Base-by-base conservation (phyloP, 2,888 invertebrate species). In the Caenorhabditis japonica region DNA sequence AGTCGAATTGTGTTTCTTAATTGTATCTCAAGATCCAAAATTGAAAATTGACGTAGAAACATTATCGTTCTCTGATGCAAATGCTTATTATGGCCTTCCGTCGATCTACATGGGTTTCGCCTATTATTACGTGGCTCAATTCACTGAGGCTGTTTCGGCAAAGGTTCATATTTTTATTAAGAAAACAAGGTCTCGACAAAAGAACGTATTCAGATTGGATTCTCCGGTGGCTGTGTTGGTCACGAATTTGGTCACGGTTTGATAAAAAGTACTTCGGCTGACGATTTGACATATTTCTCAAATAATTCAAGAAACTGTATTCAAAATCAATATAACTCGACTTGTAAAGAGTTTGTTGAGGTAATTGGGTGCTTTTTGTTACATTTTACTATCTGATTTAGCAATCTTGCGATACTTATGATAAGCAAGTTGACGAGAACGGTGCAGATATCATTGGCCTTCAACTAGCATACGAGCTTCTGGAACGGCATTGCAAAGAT, bases 211-310 rank as follows among this genome's bases (percentile, higher is more conserved):
- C n/a, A 38, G 38, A 4, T 38, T 4, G 38, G 38, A 4, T 38
- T 30, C 33, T 33, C 33, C 1, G 59, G 59, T 0, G 1, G 8
- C n/a, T 12, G 15, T 15, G 38, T 62, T 30, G 62, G 62, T 2
- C 62, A 62, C 13, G 62, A 62, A 38, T n/a, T 62, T 0, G 41
- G 34, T 0, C 62, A 62, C n/a, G 39, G 38, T 21, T 38, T 62
- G 10, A 53, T 62, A n/a, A 46, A 27, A 27, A 12, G 46, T 19
- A 30, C n/a, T 5, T 7, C 25, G 1, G 36, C 41, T 7, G 15
- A 25, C 3, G 10, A 15, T 0, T 12, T 53, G 10, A 53, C 62
- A 0, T 27, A 27, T 7, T 62, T 53, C 12, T 62, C 62, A 13
- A 23, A 38, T 13, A 1, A n/a, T 38, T 10, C 25, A 38, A 15